phyloP scores from a whole-genome alignment of 23 tunicate species.

The Phallusia fumigata region DNA sequence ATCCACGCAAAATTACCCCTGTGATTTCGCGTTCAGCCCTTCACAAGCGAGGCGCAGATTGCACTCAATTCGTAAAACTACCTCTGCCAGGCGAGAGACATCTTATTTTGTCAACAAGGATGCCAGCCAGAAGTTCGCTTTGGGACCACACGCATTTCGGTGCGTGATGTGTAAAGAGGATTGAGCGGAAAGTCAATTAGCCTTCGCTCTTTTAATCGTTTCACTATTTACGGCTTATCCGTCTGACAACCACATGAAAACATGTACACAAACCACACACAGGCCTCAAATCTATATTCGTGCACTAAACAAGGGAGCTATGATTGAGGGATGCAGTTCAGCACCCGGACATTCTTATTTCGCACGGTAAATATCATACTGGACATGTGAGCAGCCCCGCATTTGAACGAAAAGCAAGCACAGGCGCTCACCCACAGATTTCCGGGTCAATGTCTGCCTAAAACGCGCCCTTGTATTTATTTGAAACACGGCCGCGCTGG shows the following conservation, averaged over 20 bases:
- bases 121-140: not conserved
- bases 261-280: not conserved
- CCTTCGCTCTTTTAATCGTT: not conserved
- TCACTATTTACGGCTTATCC: not conserved
- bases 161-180: not conserved
- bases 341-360: not conserved
- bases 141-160: not conserved
- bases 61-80: not conserved
- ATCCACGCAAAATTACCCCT: conserved; percentile 5
- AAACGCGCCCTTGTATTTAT: not conserved
- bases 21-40: no score
- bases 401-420: not conserved
- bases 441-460: conserved; percentile 4
- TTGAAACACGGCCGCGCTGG: not conserved
- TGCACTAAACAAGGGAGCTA: no score
- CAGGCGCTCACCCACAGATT: conserved; percentile 1
- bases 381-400: not conserved
- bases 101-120: conserved; percentile 3
- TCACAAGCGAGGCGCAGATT: no score
- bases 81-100: not conserved
- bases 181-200: no score
- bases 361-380: not conserved
- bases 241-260: not conserved
- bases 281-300: not conserved
- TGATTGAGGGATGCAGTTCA: not conserved